Evolutionary conservation across 2,797 vertebrate species (phyloP).

Genomic region (Danio tinwini): DNA sequence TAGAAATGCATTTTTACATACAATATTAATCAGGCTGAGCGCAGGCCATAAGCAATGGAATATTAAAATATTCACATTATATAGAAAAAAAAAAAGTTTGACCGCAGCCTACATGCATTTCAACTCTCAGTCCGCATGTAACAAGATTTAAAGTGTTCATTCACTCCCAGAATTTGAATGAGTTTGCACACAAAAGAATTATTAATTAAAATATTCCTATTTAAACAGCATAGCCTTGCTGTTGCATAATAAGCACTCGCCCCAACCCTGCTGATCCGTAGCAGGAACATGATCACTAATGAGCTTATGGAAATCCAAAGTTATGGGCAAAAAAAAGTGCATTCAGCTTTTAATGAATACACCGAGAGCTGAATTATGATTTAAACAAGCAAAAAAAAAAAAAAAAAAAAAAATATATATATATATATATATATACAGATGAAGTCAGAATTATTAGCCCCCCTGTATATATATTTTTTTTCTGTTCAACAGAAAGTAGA

Average conservation of each 20-base stretch:
- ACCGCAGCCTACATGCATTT: slow-evolving; percentile 51
- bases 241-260: slow-evolving; percentile 68
- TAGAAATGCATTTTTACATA: slow-evolving; percentile 27
- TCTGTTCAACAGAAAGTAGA: too few species aligned
- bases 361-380: slow-evolving; percentile 61
- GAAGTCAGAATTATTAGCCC: too few species aligned
- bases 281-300: slow-evolving; percentile 69
- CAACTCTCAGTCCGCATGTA: slow-evolving; percentile 56
- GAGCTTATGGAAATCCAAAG: slow-evolving; percentile 74
- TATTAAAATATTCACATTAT: slow-evolving; percentile 35
- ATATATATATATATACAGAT: too few species aligned
- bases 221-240: slow-evolving; percentile 68
- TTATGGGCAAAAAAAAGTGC: slow-evolving; percentile 64
- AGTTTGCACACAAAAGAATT: slow-evolving; percentile 66
- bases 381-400: slow-evolving; percentile 58
- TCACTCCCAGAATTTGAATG: slow-evolving; percentile 62
- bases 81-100: slow-evolving; percentile 42
- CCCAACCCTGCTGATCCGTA: slow-evolving; percentile 69
- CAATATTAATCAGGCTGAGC: slow-evolving; percentile 13
- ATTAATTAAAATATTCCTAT: slow-evolving; percentile 73
- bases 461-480: too few species aligned
- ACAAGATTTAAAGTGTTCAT: slow-evolving; percentile 62
- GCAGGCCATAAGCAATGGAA: not conserved
- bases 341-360: slow-evolving; percentile 68
- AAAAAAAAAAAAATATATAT: too few species aligned